Conservation (phyloP, 2,113 vertebrate genomes). For the Hydrolagus affinis region DNA sequence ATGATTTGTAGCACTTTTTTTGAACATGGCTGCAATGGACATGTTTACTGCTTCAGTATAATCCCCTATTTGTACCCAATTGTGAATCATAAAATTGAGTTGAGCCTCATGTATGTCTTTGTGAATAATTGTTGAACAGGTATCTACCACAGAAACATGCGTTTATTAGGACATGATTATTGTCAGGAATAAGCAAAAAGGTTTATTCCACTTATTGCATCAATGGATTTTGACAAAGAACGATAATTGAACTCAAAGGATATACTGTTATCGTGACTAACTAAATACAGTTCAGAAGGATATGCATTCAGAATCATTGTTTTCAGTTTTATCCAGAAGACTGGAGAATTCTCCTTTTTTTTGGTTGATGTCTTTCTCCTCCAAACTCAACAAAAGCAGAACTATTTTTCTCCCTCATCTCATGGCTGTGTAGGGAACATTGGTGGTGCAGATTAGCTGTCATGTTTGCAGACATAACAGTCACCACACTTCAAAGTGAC, state of each 20-base stretch:
- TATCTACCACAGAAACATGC: background rate
- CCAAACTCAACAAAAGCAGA: too few relatives aligned
- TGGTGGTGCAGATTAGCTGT: too few relatives aligned
- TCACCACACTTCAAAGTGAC: too few relatives aligned
- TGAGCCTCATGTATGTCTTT: background rate
- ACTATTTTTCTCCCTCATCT: too few relatives aligned
- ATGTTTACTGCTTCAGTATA: background rate
- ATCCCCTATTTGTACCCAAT: background rate
- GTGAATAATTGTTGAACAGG: slow-evolving; percentile 2
- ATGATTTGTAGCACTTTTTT: background rate
- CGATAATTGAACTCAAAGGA: slow-evolving; percentile 24
- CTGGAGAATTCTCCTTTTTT: too few relatives aligned
- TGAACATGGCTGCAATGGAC: background rate
- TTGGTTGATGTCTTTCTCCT: too few relatives aligned
- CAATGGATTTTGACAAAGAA: background rate
- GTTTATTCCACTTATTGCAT: background rate
- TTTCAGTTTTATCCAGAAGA: slow-evolving; percentile 4
- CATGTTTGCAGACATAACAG: too few relatives aligned
- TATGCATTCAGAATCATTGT: slow-evolving; percentile 1
- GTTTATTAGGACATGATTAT: background rate
- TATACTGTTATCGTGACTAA: background rate
- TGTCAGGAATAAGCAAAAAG: background rate
- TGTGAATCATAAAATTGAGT: background rate
- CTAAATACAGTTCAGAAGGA: background rate
- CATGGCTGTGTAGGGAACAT: too few relatives aligned